phyloP scores from a whole-genome alignment of 2,797 vertebrate genomes.

The Hephaestus fuliginosus region DNA sequence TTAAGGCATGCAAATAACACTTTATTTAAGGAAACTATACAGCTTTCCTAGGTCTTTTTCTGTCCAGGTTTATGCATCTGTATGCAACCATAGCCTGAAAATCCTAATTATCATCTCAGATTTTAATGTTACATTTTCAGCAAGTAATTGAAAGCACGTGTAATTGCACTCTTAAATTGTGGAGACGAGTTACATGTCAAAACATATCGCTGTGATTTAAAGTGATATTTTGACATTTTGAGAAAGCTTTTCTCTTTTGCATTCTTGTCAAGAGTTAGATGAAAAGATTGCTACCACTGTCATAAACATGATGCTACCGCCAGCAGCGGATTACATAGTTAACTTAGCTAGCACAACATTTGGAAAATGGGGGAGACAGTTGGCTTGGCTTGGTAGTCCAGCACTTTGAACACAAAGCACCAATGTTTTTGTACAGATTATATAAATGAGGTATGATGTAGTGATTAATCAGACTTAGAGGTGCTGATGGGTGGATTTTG shows the following conservation, averaged over 20 bases:
- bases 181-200: constrained; percentile 7
- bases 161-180: not conserved
- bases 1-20: constrained; percentile 29
- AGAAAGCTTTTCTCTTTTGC: not conserved
- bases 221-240: not conserved
- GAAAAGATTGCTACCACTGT: not conserved
- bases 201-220: constrained; percentile 19
- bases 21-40: constrained; percentile 25
- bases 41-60: constrained; percentile 26
- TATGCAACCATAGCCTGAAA: constrained; percentile 8
- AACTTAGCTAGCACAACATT: not conserved
- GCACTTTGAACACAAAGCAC: no score
- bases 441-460: not conserved
- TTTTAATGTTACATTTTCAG: constrained; percentile 5
- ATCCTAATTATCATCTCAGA: constrained; percentile 2
- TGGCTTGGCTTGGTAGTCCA: not conserved
- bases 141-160: constrained; percentile 13
- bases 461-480: not conserved
- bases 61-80: constrained; percentile 15
- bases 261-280: constrained; percentile 9
- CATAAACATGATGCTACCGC: not conserved
- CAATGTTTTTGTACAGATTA: not conserved
- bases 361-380: not conserved
- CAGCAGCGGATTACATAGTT: not conserved
- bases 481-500: not conserved